Evolutionary conservation across 2,888 invertebrate species (phyloP), one percentile per base, ranked within the genome.

Genomic region (Euzophera pinguis): DNA sequence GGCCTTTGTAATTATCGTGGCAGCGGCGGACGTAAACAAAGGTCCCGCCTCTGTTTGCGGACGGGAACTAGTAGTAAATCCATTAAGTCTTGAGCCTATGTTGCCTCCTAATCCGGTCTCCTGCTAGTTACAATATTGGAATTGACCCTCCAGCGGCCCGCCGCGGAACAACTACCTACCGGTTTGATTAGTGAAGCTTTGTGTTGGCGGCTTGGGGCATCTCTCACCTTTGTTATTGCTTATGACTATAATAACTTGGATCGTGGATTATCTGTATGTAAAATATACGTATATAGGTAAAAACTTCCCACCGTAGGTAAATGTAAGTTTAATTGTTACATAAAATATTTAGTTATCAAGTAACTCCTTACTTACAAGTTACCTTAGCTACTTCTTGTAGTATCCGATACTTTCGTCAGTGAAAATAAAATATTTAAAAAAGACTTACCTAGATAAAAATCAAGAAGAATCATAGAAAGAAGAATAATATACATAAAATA

Each of bases 31-130:
- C 57, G 59, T 65, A 69, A 71, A 71, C 65, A 68, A 64, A 63
- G 61, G 56, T 50, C 52, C 53, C 48, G 56, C 56, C 56, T 59
- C 64, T 69, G 64, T 68, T 72, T 67, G 62, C 54, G 60, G 64
- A 61, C 63, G 59, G 58, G 60, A 64, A 67, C 65, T 60, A 64
- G 55, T 63, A 68, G 69, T 71, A 74, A 76, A 79, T 77, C 75
- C 70, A 80, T 76, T 78, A 76, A 68, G 64, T 58, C 60, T 43
- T 59, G 61, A 67, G 67, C 64, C 68, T 61, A 59, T 68, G 69
- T 65, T 65, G 64, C 59, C 61, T 59, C 61, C 60, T 78, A 78
- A 78, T 75, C 75, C 69, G 59, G 55, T 53, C 60, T 65, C 61
- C 66, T 70, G 60, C 61, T 60, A 60, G 62, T 61, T 57, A 58